Base-by-base conservation (phyloP, 2,888 invertebrate genomes). In the Pristionchus mayeri region DNA sequence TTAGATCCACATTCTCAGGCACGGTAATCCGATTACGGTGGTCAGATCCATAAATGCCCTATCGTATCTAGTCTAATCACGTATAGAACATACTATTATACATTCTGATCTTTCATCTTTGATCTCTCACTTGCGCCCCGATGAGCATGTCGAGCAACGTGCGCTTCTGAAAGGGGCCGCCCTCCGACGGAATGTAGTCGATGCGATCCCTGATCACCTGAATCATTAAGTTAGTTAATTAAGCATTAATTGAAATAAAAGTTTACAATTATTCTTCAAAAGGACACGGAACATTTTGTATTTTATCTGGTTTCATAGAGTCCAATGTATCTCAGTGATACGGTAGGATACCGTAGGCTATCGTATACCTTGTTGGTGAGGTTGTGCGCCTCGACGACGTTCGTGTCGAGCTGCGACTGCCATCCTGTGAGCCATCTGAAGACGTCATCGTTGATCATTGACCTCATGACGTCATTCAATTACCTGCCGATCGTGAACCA, bases 1-100 rank as follows among this genome's bases (percentile, higher is more conserved):
- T n/a, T 93, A 91, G 44, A 44, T n/a, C 6, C 34, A 34, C 63
- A 34, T 13, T 63, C 30, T 63, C 63, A n/a, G n/a, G n/a, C 44
- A 44, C 13, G 44, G 13, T 44, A 44, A 24, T 24, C 11, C 24
- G n/a, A 57, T 2, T 57, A n/a, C 27, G 24, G 60, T 11, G 9
- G 27, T 57, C 24, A 57, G 57, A 57, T 44, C 13, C 44, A 44
- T 44, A n/a, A n/a, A n/a, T n/a, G n/a, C n/a, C n/a, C n/a, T n/a
- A n/a, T n/a, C n/a, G n/a, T n/a, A n/a, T n/a, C n/a, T n/a, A n/a
- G n/a, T n/a, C n/a, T n/a, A n/a, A n/a, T n/a, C n/a, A n/a, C n/a
- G n/a, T n/a, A n/a, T n/a, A n/a, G n/a, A n/a, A n/a, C n/a, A n/a
- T n/a, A n/a, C n/a, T n/a, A n/a, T n/a, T n/a, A n/a, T n/a, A n/a